phyloP scores from a whole-genome alignment of 2,113 vertebrate species.

The Mugil cephalus region DNA sequence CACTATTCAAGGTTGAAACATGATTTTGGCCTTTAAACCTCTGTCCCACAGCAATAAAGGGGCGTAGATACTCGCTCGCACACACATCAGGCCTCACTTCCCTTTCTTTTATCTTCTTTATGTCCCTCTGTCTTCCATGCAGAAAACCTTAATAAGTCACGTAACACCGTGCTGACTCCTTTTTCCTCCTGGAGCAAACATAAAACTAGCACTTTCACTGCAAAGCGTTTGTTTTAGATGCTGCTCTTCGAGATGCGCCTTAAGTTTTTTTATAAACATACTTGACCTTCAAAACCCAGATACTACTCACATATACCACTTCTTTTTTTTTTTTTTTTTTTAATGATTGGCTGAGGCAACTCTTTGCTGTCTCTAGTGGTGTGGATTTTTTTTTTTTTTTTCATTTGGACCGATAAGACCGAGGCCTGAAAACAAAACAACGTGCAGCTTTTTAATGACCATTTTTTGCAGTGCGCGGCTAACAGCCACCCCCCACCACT shows the following conservation, averaged over 20 bases:
- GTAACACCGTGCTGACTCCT: not conserved
- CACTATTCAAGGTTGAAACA: constrained; percentile 49
- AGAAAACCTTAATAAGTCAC: not conserved
- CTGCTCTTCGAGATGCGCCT: not conserved
- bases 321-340: no score
- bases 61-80: constrained; percentile 50
- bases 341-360: not conserved
- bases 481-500: constrained; percentile 37
- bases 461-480: constrained; percentile 41
- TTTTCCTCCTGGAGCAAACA: not conserved
- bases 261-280: not conserved
- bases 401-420: not conserved
- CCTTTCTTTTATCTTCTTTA: constrained; percentile 45
- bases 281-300: constrained; percentile 4
- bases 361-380: not conserved
- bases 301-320: no score
- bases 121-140: not conserved
- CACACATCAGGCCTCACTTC: constrained; percentile 43
- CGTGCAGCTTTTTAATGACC: constrained; percentile 43
- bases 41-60: constrained; percentile 45
- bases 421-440: constrained; percentile 8
- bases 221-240: not conserved
- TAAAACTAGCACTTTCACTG: constrained; percentile 6
- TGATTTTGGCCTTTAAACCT: constrained; percentile 60
- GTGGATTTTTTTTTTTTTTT: not conserved